These are phyloP conservation scores for Heterodera filipjevi DNA, from an alignment of 2,888 invertebrate genomes.

Conservation along the genomic window DNA sequence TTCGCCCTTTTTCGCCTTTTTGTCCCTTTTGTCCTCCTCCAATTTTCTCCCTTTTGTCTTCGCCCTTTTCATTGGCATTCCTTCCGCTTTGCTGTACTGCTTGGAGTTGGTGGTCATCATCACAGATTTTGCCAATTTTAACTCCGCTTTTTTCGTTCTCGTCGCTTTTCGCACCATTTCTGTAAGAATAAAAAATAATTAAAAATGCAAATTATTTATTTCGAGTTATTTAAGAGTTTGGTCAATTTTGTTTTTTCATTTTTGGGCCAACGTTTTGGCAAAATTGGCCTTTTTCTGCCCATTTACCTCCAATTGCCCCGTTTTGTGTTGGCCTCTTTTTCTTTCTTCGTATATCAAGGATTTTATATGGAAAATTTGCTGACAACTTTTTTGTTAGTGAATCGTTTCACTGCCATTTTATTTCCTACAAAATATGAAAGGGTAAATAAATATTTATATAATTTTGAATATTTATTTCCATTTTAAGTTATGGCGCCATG, in stretches of 20 bases:
- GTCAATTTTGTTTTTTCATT: neutral
- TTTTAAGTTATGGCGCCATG: neutral
- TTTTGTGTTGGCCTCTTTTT: neutral
- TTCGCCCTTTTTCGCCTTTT: neutral
- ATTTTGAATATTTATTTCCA: neutral
- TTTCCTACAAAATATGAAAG: conserved; percentile 18
- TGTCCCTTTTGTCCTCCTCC: neutral
- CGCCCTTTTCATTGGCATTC: neutral
- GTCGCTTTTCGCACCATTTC: conserved; percentile 1
- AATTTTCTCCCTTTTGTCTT: neutral
- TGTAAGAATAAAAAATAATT: neutral
- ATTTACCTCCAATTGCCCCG: conserved; percentile 15
- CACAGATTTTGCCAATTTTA: neutral
- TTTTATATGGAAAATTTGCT: conserved; percentile 15
- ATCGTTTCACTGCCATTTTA: conserved; percentile 17
- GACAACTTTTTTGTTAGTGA: neutral
- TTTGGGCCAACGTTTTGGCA: conserved; percentile 5
- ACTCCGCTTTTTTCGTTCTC: conserved; percentile 11
- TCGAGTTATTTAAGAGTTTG: conserved; percentile 6
- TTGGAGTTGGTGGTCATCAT: conserved; percentile 6
- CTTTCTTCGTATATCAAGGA: conserved; percentile 3
- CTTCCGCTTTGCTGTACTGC: neutral
- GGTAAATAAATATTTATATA: neutral
- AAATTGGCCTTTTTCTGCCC: conserved; percentile 18
- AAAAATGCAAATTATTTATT: neutral